Evolutionary conservation across 1,140 invertebrate species (phyloP), one percentile per base, ranked within the genome.

Genomic region (Polypedilum pembai): DNA sequence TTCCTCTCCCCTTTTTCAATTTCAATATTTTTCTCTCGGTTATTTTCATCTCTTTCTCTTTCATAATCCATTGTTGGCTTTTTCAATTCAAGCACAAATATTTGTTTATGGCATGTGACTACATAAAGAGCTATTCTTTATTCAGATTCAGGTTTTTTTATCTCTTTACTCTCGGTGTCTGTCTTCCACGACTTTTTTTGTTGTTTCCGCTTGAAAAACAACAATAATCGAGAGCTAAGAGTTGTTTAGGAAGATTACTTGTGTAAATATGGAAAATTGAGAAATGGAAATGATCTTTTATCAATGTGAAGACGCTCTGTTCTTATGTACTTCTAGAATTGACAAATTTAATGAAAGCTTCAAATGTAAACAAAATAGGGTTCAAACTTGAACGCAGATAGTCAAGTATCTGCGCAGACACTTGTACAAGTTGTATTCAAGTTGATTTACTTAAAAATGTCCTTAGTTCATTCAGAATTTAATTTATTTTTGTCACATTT

Each of bases 51-150:
- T 69, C 17, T 21, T 21, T 69, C 20, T 69, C 8, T 18, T 15
- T 56, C 45, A 56, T 15, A 56, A 69, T 21, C 65, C 17, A 69
- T 69, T 69, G 65, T 69, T 69, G 10, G 20, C 65, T 69, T 69
- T 69, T 56, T 15, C 45, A 56, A 56, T 56, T 56, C 45, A 56
- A 56, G 45, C 12, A 18, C 65, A 69, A 69, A 69, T 69, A 69
- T 69, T 69, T 69, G 65, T 69, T 69, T 69, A 69, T 69, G 65
- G 65, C 65, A 69, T 69, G 45, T 69, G 20, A 69, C 65, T 20
- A 69, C 65, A 56, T 56, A 69, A 69, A 20, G 65, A 21, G 20
- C 65, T 18, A 18, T 20, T 69, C 17, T 21, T 69, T 69, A 69
- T 69, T 69, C 65, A 69, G 8, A 69, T 69, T 69, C 65, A 21